Conservation (phyloP, 2,797 vertebrate species). For the Cottoperca gobio region DNA sequence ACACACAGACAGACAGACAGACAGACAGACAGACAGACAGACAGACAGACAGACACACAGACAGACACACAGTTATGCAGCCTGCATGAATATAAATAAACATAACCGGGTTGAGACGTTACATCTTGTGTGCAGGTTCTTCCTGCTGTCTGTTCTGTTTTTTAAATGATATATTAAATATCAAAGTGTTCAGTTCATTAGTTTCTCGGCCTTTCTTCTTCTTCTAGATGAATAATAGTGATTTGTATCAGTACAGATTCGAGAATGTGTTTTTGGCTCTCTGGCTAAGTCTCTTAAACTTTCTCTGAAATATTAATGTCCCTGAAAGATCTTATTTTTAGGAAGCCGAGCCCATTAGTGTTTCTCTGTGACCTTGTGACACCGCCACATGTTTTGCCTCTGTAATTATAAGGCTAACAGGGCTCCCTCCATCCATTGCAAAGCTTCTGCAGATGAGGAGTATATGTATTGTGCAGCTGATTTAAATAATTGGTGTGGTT, state of each 20-base stretch:
- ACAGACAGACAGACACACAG: background rate
- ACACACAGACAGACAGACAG: background rate
- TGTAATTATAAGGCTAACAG: conserved; percentile 75
- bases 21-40: no score
- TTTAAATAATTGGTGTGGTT: conserved; percentile 88
- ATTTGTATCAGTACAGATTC: conserved; percentile 38
- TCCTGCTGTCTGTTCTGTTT: conserved; percentile 5
- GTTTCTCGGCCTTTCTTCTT: conserved; percentile 35
- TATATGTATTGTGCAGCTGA: conserved; percentile 81
- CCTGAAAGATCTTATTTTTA: conserved; percentile 71
- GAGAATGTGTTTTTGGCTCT: conserved; percentile 49
- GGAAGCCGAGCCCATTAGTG: conserved; percentile 62
- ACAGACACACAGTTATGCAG: background rate
- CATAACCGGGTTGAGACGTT: conserved; percentile 3
- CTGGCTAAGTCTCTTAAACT: conserved; percentile 56
- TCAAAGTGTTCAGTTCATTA: conserved; percentile 46
- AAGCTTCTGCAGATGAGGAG: conserved; percentile 70
- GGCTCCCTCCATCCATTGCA: conserved; percentile 70
- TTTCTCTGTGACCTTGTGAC: conserved; percentile 73
- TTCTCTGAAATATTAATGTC: conserved; percentile 77
- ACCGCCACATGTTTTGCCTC: conserved; percentile 64
- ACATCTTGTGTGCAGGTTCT: conserved; percentile 9
- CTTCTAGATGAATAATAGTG: conserved; percentile 49
- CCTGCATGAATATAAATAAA: background rate
- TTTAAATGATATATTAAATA: conserved; percentile 14